Evolutionary conservation across 2,113 vertebrate genomes (phyloP).

Genomic region (Cyanoramphus novaezelandiae): DNA sequence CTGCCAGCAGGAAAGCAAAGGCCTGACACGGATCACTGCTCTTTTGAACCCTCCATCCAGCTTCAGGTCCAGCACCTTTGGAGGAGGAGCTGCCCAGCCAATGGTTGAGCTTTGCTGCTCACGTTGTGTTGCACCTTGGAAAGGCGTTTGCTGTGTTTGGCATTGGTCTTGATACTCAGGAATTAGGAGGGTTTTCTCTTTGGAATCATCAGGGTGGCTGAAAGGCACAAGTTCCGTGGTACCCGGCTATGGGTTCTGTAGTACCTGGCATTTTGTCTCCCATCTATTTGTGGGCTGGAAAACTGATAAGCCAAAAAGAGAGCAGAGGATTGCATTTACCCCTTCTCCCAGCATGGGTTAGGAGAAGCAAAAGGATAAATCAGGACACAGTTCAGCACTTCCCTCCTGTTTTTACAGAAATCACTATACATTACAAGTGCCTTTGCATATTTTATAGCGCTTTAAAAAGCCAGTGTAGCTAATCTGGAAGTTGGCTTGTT

Average conservation of each 20-base stretch:
- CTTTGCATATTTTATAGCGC: conserved; percentile 52
- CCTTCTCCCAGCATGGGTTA: neutral
- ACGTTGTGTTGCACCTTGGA: fast-evolving
- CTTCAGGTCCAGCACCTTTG: neutral
- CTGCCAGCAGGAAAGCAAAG: neutral
- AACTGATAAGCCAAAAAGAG: neutral
- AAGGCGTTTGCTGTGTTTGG: neutral
- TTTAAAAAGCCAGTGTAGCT: conserved; percentile 32
- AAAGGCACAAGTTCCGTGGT: neutral
- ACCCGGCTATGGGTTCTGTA: neutral
- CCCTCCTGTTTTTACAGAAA: conserved; percentile 27
- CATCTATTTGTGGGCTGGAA: neutral
- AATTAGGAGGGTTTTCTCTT: neutral
- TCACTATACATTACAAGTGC: conserved; percentile 34
- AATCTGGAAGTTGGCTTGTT: conserved; percentile 50
- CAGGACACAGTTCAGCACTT: conserved; percentile 21
- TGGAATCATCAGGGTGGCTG: neutral
- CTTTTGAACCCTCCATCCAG: neutral
- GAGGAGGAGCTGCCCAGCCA: neutral
- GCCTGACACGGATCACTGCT: neutral
- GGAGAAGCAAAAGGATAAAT: conserved; percentile 23
- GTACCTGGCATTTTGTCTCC: neutral
- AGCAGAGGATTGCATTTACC: neutral
- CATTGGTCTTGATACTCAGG: fast-evolving
- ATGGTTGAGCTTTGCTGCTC: neutral